Percentiles rank a stretch among this genome's conserved stretches.
phyloP scores from a whole-genome alignment of 2,113 vertebrate genomes.

The Mustela lutreola region DNA sequence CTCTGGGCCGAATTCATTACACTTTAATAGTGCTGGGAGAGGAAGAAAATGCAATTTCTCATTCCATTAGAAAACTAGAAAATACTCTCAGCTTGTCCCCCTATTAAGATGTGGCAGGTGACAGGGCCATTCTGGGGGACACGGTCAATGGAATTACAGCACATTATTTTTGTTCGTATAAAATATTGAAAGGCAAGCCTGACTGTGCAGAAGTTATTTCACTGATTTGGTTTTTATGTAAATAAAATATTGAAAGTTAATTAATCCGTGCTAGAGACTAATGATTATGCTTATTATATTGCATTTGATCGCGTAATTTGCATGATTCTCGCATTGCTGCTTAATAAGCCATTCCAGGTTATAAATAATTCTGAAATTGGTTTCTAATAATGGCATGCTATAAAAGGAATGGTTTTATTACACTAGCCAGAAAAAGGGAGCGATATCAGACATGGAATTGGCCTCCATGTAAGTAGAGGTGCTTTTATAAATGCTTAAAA shows the following conservation, averaged over 20 bases:
- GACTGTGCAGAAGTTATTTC: constrained; percentile 92
- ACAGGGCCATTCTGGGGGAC: constrained; percentile 93
- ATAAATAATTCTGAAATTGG: constrained; percentile 95
- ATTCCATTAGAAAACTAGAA: constrained; percentile 95
- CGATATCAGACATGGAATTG: constrained; percentile 84
- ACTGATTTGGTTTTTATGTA: constrained; percentile 97
- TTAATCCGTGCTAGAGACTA: constrained; percentile 93
- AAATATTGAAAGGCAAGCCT: constrained; percentile 92
- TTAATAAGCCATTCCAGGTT: constrained; percentile 95
- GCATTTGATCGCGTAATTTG: constrained; percentile 95
- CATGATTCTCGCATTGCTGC: constrained; percentile 96
- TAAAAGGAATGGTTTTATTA: constrained; percentile 93
- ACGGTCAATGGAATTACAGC: constrained; percentile 89
- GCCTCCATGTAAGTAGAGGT: constrained; percentile 86
- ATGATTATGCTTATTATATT: constrained; percentile 96
- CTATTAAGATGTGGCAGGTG: constrained; percentile 98
- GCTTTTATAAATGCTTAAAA: constrained; percentile 88
- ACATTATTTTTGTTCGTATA: constrained; percentile 91
- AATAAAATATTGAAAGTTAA: constrained; percentile 94
- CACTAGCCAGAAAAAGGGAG: constrained; percentile 87
- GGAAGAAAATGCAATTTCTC: constrained; percentile 98
- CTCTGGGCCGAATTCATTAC: constrained; percentile 97
- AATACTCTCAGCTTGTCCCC: constrained; percentile 94
- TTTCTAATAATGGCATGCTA: constrained; percentile 94
- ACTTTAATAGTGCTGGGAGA: constrained; percentile 94